phyloP scores from a whole-genome alignment of 1,140 invertebrate species.

The Leptonema lineaticorne region DNA sequence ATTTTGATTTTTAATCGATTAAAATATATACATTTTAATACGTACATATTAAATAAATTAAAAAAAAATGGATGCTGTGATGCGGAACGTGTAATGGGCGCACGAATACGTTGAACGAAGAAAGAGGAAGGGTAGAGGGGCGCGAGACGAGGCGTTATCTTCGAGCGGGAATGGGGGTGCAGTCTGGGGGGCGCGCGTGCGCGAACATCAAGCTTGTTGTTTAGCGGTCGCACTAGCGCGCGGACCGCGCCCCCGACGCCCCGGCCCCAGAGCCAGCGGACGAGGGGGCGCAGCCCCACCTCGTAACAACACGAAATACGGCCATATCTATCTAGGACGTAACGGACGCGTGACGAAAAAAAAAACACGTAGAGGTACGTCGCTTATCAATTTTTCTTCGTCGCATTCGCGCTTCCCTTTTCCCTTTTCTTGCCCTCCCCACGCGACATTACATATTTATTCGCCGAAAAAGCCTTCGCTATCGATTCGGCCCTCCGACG shows the following conservation, averaged over 20 bases:
- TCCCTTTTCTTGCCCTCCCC: constrained; percentile 18
- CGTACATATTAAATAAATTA: no score
- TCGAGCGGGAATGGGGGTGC: neutral
- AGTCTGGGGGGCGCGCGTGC: neutral
- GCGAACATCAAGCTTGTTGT: constrained; percentile 49
- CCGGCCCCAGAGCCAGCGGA: constrained; percentile 49
- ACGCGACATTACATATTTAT: constrained; percentile 8
- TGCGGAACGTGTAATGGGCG: no score
- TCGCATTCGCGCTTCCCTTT: no score
- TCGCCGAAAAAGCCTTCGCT: neutral
- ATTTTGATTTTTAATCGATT: no score
- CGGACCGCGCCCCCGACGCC: constrained; percentile 47
- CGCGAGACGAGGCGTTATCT: neutral
- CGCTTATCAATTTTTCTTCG: no score
- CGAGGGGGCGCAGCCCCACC: constrained; percentile 45
- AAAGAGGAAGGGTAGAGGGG: no score
- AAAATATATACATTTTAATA: no score
- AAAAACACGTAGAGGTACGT: no score
- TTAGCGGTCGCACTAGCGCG: constrained; percentile 44
- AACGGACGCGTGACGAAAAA: neutral
- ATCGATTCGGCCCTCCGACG: neutral
- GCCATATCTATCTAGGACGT: neutral
- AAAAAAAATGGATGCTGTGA: no score
- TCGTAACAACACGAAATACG: constrained; percentile 33
- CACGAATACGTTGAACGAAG: no score